A percentile compares a stretch with the other conserved stretches of the same genome.
phyloP scores from a whole-genome alignment of 2,888 invertebrate genomes.

The Drosophila testacea region DNA sequence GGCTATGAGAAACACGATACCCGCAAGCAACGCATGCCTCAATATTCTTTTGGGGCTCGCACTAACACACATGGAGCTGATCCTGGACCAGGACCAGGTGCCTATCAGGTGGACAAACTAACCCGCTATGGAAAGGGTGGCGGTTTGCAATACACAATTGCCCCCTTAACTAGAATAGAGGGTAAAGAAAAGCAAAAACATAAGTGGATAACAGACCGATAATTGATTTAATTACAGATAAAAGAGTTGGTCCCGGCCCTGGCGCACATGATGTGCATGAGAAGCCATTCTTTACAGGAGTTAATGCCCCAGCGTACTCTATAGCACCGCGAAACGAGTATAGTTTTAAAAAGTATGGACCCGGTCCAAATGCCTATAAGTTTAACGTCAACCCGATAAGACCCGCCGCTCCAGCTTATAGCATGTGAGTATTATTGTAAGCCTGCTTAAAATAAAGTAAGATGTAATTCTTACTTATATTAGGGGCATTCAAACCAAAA shows the following conservation, averaged over 20 bases:
- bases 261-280: conserved; percentile 77
- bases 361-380: conserved; percentile 82
- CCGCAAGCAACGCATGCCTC: conserved; percentile 86
- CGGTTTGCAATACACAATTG: conserved; percentile 86
- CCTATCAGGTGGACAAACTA: conserved; percentile 72
- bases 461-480: background rate
- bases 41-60: conserved; percentile 82
- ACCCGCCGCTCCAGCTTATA: conserved; percentile 74
- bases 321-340: conserved; percentile 84
- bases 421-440: conserved; percentile 73
- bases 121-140: conserved; percentile 77
- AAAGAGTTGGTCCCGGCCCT: conserved; percentile 81
- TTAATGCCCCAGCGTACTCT: conserved; percentile 86
- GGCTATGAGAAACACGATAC: conserved; percentile 87
- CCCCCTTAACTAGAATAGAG: conserved; percentile 76
- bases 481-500: conserved; percentile 69
- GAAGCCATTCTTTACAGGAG: conserved; percentile 72
- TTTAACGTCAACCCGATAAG: conserved; percentile 69
- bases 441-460: background rate
- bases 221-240: conserved; percentile 57
- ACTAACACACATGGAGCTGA: conserved; percentile 28
- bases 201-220: background rate
- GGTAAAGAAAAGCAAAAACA: conserved; percentile 42
- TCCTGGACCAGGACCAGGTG: conserved; percentile 81
- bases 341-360: conserved; percentile 63